These are phyloP conservation scores for Solea solea DNA, from an alignment of 2,113 vertebrate species.

Conservation along the genomic window DNA sequence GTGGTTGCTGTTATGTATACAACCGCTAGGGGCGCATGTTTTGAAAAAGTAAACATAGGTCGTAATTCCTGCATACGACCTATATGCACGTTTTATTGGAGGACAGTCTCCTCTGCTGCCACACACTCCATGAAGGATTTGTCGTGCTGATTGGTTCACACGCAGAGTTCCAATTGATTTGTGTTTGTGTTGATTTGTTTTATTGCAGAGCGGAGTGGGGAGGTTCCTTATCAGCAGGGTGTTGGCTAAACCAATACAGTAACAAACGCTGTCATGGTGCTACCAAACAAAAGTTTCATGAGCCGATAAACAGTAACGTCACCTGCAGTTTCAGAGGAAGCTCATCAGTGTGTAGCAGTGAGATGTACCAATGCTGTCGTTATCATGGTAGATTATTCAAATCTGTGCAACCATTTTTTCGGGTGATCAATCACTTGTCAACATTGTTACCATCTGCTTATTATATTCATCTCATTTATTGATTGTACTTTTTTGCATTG, in stretches of 20 bases:
- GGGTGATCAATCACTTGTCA: too few species aligned
- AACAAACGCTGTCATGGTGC: conserved; percentile 28
- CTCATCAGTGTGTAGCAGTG: conserved; percentile 57
- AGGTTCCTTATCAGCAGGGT: conserved; percentile 31
- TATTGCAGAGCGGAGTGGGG: conserved; percentile 13
- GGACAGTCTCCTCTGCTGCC: too few species aligned
- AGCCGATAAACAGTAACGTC: conserved; percentile 57
- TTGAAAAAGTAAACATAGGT: too few species aligned
- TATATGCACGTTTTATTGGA: too few species aligned
- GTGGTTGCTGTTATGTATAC: too few species aligned
- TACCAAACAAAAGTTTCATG: conserved; percentile 62
- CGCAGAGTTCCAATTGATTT: conserved; percentile 58
- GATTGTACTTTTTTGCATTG: too few species aligned
- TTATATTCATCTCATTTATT: too few species aligned
- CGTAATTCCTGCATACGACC: too few species aligned
- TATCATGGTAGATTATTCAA: conserved; percentile 62
- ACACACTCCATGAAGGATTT: conserved; percentile 20
- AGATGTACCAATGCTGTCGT: conserved; percentile 49
- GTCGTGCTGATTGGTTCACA: conserved; percentile 34
- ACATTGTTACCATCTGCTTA: too few species aligned
- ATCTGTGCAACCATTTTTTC: too few species aligned
- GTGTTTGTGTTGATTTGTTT: not conserved
- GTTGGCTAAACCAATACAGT: conserved; percentile 28
- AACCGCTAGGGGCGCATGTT: too few species aligned
- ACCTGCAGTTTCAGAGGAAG: conserved; percentile 42